Evolutionary conservation across 2,113 vertebrate species (phyloP), one percentile per base, ranked within the genome.

Genomic region (Percopsis transmontana): DNA sequence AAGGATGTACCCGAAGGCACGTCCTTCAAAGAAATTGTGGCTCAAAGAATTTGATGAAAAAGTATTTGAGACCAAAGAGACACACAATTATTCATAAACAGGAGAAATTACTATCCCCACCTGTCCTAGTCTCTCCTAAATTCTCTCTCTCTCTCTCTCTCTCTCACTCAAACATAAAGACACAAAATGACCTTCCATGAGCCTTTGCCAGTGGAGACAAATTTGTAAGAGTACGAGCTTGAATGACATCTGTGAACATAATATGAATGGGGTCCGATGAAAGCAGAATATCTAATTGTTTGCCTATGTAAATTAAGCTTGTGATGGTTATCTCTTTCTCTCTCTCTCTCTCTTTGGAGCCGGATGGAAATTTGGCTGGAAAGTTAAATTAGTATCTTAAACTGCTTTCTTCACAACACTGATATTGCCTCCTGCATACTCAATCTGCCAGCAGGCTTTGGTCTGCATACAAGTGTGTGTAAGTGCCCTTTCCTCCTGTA

Each of bases 11-110:
- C 74, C 82, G 77, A 83, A 87, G 70, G 80, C 73, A 67, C 68
- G 82, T 84, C 85, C 82, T 86, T 88, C 87, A 89, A 87, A 87
- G 80, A 76, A 58, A 79, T 79, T 62, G 56, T 68, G 64, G 69
- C 68, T 81, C 70, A 86, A 85, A 85, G 78, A 82, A 76, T 72
- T 55, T 79, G 73, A 80, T 81, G 55, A 86, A 73, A 76, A 81
- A 62, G 63, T 79, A 66, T 80, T 84, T 77, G 80, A 68, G 56
- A 66, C 51, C 23, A 27, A 64, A 41, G 58, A 60, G 42, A 53
- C 57, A 60, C 50, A 50, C 53, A 64, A 75, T 62, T 47, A 63
- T 78, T 70, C 71, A 81, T 79, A 77, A 77, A 86, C 54, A 74
- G 68, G 10, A 80, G 61, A 56, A 50, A 61, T 57, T 47, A 88